phyloP scores from a whole-genome alignment of 2,888 invertebrate genomes.

The Dermolepida albohirtum region DNA sequence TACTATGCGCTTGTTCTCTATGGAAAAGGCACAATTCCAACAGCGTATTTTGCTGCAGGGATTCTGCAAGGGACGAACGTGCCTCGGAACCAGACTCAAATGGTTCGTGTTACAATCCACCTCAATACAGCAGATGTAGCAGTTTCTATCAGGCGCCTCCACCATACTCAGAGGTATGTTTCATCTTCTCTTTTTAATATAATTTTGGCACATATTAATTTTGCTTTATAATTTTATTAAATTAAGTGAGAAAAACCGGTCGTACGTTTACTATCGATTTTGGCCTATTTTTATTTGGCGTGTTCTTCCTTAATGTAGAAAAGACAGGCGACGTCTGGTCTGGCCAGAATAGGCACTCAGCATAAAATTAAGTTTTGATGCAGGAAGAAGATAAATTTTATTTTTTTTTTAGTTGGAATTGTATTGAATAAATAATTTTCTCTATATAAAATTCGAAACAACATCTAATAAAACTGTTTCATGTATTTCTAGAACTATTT shows the following conservation, averaged over 20 bases:
- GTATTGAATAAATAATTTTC: too few species aligned
- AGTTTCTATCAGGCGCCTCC: conserved; percentile 87
- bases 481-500: too few species aligned
- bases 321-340: background rate
- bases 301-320: background rate
- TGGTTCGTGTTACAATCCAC: conserved; percentile 84
- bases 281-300: background rate
- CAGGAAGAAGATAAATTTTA: too few species aligned
- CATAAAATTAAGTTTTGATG: too few species aligned
- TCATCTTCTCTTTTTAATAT: background rate
- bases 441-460: too few species aligned
- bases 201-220: conserved; percentile 3
- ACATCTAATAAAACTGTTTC: too few species aligned
- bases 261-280: too few species aligned
- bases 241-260: too few species aligned
- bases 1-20: conserved; percentile 76
- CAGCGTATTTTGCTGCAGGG: conserved; percentile 62
- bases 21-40: conserved; percentile 69
- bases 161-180: conserved; percentile 82
- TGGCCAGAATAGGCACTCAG: too few species aligned
- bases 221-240: too few species aligned
- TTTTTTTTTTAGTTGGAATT: too few species aligned
- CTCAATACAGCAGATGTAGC: conserved; percentile 85
- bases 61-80: conserved; percentile 67
- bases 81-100: conserved; percentile 81